A percentile compares a stretch with the other conserved stretches of the same genome.
Evolutionary conservation across 2,797 vertebrate species (phyloP).

Genomic region (Xyrichtys novacula): DNA sequence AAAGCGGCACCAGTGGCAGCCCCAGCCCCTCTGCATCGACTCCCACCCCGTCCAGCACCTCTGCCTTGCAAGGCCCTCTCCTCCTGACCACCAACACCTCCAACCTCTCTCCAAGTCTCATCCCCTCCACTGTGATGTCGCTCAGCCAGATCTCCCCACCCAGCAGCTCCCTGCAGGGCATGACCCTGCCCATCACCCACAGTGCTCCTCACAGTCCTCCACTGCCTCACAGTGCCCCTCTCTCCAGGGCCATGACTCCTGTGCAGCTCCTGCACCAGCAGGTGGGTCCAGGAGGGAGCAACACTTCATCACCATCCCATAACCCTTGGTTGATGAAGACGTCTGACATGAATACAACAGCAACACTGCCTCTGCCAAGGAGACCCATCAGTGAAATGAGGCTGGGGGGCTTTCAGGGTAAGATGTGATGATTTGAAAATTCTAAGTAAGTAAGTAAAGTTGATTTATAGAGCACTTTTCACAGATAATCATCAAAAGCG

Average conservation of each 20-base stretch:
- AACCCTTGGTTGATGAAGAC: constrained; percentile 79
- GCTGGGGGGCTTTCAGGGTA: constrained; percentile 84
- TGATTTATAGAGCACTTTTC: no score
- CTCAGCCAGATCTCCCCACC: constrained; percentile 74
- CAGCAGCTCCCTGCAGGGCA: constrained; percentile 73
- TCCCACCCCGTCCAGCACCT: constrained; percentile 51
- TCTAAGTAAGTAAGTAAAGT: no score
- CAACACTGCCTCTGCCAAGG: constrained; percentile 87
- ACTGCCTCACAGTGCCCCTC: constrained; percentile 85
- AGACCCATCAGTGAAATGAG: constrained; percentile 84
- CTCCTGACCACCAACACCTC: constrained; percentile 73
- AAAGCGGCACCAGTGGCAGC: constrained; percentile 56
- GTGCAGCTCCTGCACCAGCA: constrained; percentile 80
- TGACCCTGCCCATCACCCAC: constrained; percentile 79
- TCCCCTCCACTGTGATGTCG: constrained; percentile 80
- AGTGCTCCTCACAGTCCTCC: constrained; percentile 85
- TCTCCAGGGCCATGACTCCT: constrained; percentile 85
- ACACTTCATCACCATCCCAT: constrained; percentile 62
- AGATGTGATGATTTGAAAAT: neutral
- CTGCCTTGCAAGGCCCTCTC: constrained; percentile 67
- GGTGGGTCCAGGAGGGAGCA: constrained; percentile 66
- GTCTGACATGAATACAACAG: constrained; percentile 82
- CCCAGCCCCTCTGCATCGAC: constrained; percentile 56
- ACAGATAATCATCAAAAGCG: no score
- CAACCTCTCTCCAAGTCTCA: constrained; percentile 81